A percentile compares a stretch with the other conserved stretches of the same genome.
phyloP scores from a whole-genome alignment of 2,113 vertebrate genomes.

The Saccopteryx leptura region DNA sequence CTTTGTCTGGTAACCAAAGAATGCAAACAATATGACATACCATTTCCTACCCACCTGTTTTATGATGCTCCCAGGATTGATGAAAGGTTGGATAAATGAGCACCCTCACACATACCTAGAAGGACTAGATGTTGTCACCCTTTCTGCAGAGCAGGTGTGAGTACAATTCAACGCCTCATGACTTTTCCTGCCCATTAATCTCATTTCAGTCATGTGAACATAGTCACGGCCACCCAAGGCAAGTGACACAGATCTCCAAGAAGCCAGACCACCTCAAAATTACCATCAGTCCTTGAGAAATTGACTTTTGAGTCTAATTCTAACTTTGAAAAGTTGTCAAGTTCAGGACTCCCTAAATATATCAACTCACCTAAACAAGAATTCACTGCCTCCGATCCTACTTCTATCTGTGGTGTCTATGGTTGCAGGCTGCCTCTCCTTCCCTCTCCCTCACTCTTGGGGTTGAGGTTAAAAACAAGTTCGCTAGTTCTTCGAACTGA shows the following conservation, averaged over 20 bases:
- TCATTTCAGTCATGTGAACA: neutral
- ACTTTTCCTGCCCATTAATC: neutral
- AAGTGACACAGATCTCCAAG: neutral
- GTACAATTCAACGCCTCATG: neutral
- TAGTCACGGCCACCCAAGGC: neutral
- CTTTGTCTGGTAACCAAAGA: constrained; percentile 1
- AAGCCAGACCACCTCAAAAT: neutral
- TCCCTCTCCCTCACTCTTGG: neutral
- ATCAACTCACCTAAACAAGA: constrained; percentile 17
- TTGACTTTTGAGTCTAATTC: neutral
- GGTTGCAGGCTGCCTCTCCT: neutral
- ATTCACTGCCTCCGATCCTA: neutral
- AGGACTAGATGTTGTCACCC: neutral
- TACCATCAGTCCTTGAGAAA: neutral
- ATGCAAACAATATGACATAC: neutral
- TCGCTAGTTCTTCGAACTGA: neutral
- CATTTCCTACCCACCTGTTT: neutral
- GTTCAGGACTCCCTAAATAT: neutral
- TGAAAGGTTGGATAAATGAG: neutral
- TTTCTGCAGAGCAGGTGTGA: neutral
- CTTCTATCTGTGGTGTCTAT: neutral
- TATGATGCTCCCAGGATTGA: neutral
- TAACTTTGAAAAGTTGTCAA: neutral
- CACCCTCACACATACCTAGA: neutral
- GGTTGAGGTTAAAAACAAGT: neutral